These are phyloP conservation scores for Caenorhabditis sulstoni DNA, from an alignment of 2,888 invertebrate species.

Conservation along the genomic window DNA sequence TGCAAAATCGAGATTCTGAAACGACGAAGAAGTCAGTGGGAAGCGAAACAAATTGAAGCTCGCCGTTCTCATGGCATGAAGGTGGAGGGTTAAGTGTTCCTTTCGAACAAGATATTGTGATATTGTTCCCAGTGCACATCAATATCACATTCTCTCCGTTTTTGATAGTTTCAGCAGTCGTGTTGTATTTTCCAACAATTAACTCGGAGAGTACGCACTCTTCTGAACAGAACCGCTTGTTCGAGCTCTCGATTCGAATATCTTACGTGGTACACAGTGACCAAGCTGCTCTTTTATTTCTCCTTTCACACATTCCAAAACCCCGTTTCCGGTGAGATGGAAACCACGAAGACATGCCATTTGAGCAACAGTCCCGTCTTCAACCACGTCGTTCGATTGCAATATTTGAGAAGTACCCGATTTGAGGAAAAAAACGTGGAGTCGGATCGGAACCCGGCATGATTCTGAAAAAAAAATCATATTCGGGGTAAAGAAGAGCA, in stretches of 20 bases:
- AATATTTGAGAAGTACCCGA: constrained; percentile 73
- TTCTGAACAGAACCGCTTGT: no score
- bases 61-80: constrained; percentile 66
- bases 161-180: constrained; percentile 49
- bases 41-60: not conserved
- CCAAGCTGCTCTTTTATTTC: constrained; percentile 67
- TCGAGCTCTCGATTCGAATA: no score
- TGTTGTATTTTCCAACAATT: constrained; percentile 60
- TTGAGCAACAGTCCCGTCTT: constrained; percentile 70
- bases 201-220: constrained; percentile 61
- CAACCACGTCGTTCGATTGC: constrained; percentile 74
- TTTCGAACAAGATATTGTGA: constrained; percentile 63
- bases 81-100: constrained; percentile 62
- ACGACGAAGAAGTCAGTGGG: not conserved
- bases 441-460: constrained; percentile 75
- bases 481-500: not conserved
- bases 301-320: constrained; percentile 73
- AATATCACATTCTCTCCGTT: constrained; percentile 60
- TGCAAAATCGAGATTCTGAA: constrained; percentile 66
- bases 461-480: constrained; percentile 62
- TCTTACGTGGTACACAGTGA: constrained; percentile 75
- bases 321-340: constrained; percentile 66
- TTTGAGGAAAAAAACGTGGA: constrained; percentile 77
- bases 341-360: constrained; percentile 69
- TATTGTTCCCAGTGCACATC: constrained; percentile 58